Conservation (phyloP, 2,888 invertebrate genomes). For the Andrena camellia region DNA sequence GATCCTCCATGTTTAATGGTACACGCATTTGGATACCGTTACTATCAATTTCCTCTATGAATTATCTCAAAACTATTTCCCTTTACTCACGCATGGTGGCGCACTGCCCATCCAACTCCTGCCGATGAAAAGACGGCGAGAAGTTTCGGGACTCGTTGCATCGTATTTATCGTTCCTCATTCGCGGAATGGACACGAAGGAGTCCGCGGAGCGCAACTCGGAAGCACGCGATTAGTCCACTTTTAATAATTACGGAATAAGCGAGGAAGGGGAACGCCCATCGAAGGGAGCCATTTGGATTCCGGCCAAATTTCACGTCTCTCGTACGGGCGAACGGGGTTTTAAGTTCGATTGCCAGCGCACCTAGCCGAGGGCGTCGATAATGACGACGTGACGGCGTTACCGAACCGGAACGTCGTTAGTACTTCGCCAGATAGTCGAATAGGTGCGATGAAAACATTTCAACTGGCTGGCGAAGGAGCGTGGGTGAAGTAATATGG, state of each 20-base stretch:
- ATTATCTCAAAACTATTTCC: neutral
- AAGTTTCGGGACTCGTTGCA: neutral
- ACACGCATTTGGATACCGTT: neutral
- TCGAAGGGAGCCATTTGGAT: conserved; percentile 37
- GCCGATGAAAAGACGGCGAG: neutral
- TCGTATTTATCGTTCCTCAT: neutral
- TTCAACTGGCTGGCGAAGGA: neutral
- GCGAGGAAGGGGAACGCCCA: neutral
- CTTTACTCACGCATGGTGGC: too few species aligned
- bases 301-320: conserved; percentile 33
- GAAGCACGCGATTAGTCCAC: conserved; percentile 37
- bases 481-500: neutral
- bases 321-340: conserved; percentile 2
- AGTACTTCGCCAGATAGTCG: neutral
- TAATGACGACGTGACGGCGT: conserved; percentile 52
- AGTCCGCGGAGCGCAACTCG: neutral
- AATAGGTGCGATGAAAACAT: neutral
- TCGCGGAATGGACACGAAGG: conserved; percentile 7
- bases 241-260: conserved; percentile 50
- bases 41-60: neutral
- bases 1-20: neutral
- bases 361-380: conserved; percentile 31
- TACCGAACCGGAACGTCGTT: conserved; percentile 23
- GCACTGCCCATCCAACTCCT: neutral
- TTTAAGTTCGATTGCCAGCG: conserved; percentile 23